Evolutionary conservation across 2,888 invertebrate species (phyloP), one percentile per base, ranked within the genome.

Genomic region (Cephus nigrinus): DNA sequence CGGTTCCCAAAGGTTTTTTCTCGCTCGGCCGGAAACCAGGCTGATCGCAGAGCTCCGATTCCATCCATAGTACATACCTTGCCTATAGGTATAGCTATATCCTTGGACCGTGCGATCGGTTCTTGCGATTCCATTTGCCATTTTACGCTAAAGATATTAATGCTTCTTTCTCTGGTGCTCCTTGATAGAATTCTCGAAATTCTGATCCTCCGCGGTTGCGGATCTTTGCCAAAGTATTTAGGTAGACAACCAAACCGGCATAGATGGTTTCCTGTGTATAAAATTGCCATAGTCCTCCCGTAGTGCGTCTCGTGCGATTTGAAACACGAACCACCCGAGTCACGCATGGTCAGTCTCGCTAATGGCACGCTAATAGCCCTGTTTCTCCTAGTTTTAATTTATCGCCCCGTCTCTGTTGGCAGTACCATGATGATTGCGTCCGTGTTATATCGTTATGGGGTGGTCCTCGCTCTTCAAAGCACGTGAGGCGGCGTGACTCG

Each of bases 301-400:
- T 30, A 33, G 77, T 68, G 36, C 32, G 71, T 23, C 40, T 23
- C 55, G 31, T 30, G 69, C 55, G 78, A 83, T 85, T 86, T 81
- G 84, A 84, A 86, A 86, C 80, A 77, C 79, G 81, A 86, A 84
- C 77, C 80, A 74, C 73, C 71, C 80, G 81, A 81, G 87, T 90
- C 88, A 90, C 87, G 90, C 90, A 88, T 89, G 90, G 88, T 83
- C 87, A 84, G 81, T 76, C 79, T 82, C 84, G 83, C 86, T 90
- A 89, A 90, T 89, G 87, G 86, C 82, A 84, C 86, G 87, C 88
- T 89, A 90, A 91, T 90, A 88, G 89, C 85, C 83, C 84, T 78
- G 86, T 88, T 89, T 88, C 89, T 89, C 83, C 88, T 88, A 86
- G 84, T 88, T 87, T 88, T 86, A 87, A 90, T 89, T 90, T 89